Percentiles rank a stretch among this genome's conserved stretches.
Conservation (phyloP, 2,888 invertebrate species). For the Athetis lepigone region DNA sequence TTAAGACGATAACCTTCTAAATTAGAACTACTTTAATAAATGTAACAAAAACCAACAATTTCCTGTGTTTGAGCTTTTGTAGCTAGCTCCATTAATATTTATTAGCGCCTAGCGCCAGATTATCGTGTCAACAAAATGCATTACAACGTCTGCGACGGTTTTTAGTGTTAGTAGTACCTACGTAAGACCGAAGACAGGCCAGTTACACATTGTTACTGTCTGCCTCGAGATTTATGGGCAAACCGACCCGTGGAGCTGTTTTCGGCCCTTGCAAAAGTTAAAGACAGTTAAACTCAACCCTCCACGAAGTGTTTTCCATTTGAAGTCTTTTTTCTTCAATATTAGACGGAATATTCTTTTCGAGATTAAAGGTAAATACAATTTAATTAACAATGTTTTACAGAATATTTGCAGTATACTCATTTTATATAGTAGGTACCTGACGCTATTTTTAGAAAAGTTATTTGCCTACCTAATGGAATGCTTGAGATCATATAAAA, state of each 20-base stretch:
- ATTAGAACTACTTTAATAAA: background rate
- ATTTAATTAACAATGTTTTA: background rate
- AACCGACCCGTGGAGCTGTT: slow-evolving; percentile 62
- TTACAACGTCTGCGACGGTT: slow-evolving; percentile 65
- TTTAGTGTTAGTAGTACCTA: slow-evolving; percentile 49
- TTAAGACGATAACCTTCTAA: background rate
- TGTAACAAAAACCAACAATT: slow-evolving; percentile 3
- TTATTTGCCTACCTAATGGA: slow-evolving; percentile 1
- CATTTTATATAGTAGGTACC: background rate
- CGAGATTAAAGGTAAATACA: background rate
- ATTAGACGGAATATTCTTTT: slow-evolving; percentile 49
- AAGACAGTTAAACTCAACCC: slow-evolving; percentile 69
- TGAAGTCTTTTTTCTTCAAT: slow-evolving; percentile 67
- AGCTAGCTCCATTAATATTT: slow-evolving; percentile 40
- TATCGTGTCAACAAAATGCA: slow-evolving; percentile 62
- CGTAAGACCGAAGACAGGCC: slow-evolving; percentile 63
- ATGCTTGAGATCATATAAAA: background rate
- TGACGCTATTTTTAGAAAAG: background rate
- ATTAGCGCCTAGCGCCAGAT: slow-evolving; percentile 52
- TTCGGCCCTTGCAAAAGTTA: slow-evolving; percentile 70
- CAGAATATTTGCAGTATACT: slow-evolving; percentile 1
- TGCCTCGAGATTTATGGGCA: slow-evolving; percentile 70
- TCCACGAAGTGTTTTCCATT: slow-evolving; percentile 56
- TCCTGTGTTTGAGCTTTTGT: slow-evolving; percentile 17
- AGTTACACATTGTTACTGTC: slow-evolving; percentile 74